Percentiles rank a stretch among this genome's conserved stretches.
These are phyloP conservation scores for Glareola pratincola DNA, from an alignment of 2,113 vertebrate genomes.

Conservation along the genomic window DNA sequence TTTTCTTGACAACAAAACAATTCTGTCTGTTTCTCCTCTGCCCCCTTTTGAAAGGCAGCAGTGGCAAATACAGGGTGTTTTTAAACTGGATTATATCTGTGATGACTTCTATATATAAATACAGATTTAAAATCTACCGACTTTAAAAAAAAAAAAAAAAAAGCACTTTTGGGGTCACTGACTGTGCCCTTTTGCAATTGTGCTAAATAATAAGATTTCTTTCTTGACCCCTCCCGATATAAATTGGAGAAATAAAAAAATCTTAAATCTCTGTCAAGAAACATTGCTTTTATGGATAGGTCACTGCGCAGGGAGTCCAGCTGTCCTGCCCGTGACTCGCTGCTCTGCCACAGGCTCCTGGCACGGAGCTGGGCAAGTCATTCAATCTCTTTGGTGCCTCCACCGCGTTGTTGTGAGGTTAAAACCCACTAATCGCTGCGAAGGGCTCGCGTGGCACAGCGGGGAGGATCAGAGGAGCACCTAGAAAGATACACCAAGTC, in stretches of 20 bases:
- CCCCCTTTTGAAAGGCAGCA: slow-evolving; percentile 54
- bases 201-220: slow-evolving; percentile 28
- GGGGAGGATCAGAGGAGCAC: not conserved
- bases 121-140: slow-evolving; percentile 12
- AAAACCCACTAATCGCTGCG: not conserved
- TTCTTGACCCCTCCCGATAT: slow-evolving; percentile 7
- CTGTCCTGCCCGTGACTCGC: not conserved
- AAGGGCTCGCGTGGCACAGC: not conserved
- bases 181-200: not conserved
- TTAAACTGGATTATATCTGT: slow-evolving; percentile 39
- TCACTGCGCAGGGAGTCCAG: not conserved
- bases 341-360: slow-evolving; percentile 26
- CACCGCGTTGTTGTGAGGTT: not conserved
- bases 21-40: slow-evolving; percentile 53
- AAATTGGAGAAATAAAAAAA: not conserved
- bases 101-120: slow-evolving; percentile 49
- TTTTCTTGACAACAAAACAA: slow-evolving; percentile 80
- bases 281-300: not conserved
- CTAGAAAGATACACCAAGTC: not conserved
- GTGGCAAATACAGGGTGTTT: slow-evolving; percentile 59
- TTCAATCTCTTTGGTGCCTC: not conserved
- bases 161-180: not conserved
- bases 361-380: not conserved
- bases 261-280: slow-evolving; percentile 23
- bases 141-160: not conserved